Base-by-base conservation (phyloP, 35 echinoderm and acorn worm species). In the Acanthaster planci region DNA sequence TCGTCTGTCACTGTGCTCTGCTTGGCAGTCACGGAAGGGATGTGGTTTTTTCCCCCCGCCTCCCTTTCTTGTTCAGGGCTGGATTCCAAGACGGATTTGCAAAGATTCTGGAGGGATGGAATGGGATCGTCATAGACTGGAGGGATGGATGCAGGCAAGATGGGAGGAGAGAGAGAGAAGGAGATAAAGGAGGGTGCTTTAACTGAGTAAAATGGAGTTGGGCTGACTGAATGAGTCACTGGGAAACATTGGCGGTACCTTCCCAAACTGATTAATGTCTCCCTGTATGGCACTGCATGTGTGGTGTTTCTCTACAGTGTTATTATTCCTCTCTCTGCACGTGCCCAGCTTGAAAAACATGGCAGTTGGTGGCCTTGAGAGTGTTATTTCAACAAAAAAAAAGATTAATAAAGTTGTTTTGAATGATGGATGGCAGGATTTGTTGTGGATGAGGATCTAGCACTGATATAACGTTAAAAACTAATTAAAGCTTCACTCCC, bases 311-410 rank as follows among this genome's bases (percentile, higher is more conserved):
- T 47, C 4, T 26, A 72, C 64, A 72, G 64, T 72, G 42, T 47
- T 12, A n/a, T 47, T 29, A 26, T 34, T 29, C 26, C 64, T 72
- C 10, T n/a, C n/a, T n/a, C 23, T 72, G 26, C 2, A 35, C 34
- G 30, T 72, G 64, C 14, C 14, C 64, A 72, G 64, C 64, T 72
- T 72, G 64, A 26, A 31, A 72, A 72, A 35, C 64, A 72, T 26
- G 30, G 30, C 64, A 9, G 34, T 72, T 72, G 64, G 34, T 26
- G 64, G 30, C 64, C 64, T 72, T 72, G 64, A 34, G 7, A 68
- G 1, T 14, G 34, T 68, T 2, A 68, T 68, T 27, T 19, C 60
- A 19, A 6, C 18, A 59, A 59, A n/a, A 59, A 59, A n/a, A 68
- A 68, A 60, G 12, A 68, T 47, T 47, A 47, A 47, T 47, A 68